Evolutionary conservation across 2,113 vertebrate genomes (phyloP).

Genomic region (Platichthys flesus): DNA sequence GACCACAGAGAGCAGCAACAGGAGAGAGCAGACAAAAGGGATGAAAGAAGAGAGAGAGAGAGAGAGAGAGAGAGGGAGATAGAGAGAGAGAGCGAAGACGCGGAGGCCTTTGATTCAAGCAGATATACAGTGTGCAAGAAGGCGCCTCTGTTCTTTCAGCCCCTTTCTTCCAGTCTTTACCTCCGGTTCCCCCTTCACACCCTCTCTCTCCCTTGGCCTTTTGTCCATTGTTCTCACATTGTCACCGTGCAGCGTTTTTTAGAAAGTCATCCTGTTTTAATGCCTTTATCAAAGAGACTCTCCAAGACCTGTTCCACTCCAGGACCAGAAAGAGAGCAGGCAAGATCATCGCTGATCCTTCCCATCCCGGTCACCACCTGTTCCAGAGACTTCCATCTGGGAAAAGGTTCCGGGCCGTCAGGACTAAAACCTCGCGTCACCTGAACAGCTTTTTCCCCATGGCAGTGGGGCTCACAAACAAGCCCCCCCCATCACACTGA

Average conservation of each 20-base stretch:
- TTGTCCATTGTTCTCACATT: constrained; percentile 33
- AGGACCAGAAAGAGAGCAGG: no score
- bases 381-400: no score
- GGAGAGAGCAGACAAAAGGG: constrained; percentile 56
- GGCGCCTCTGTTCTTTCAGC: constrained; percentile 1
- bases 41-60: constrained; percentile 42
- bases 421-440: no score
- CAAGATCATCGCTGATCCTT: no score
- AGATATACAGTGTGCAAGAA: constrained; percentile 54
- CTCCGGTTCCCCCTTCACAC: neutral
- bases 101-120: constrained; percentile 62
- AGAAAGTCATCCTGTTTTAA: constrained; percentile 56
- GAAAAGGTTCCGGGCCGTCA: no score
- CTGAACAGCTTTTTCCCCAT: no score
- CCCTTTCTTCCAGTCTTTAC: constrained; percentile 38
- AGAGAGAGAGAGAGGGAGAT: no score
- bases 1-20: constrained; percentile 57
- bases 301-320: no score
- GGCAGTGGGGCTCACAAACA: no score
- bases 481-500: no score
- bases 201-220: constrained; percentile 34
- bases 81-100: constrained; percentile 20
- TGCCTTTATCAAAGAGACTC: constrained; percentile 37
- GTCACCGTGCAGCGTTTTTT: constrained; percentile 42
- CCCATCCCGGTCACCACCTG: no score